These are phyloP conservation scores for Lepidiolamprologus cunningtoni DNA, from an alignment of 2,113 vertebrate genomes.

Conservation along the genomic window DNA sequence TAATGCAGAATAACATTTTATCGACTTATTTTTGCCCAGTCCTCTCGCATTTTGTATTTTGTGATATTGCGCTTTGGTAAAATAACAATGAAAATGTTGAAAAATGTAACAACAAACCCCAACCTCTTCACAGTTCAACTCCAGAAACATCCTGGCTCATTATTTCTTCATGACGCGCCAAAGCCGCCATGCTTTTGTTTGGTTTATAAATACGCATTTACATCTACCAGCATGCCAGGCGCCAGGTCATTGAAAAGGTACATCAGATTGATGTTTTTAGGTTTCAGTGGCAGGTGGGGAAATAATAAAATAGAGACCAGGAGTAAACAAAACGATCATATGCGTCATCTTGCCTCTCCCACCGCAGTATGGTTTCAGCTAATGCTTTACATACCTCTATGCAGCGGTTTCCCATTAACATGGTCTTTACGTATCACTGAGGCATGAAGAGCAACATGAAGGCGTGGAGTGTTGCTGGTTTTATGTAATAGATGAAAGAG, in stretches of 20 bases:
- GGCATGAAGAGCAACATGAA: not conserved
- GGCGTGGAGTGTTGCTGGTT: not conserved
- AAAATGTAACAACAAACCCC: fast-evolving
- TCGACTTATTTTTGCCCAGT: not conserved
- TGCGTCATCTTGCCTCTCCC: not conserved
- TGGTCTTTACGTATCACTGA: not conserved
- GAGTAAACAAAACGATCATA: not conserved
- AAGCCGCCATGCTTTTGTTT: not conserved
- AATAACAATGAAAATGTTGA: not conserved
- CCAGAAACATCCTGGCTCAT: not conserved
- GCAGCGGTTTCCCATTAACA: not conserved
- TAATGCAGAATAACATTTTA: not conserved
- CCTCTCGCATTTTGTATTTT: not conserved
- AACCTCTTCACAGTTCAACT: not conserved
- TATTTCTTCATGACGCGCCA: not conserved
- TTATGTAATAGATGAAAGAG: not conserved
- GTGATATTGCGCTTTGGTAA: fast-evolving
- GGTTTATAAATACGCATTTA: conserved; percentile 5
- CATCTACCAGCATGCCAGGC: not conserved
- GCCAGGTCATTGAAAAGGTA: not conserved
- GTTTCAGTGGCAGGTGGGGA: not conserved
- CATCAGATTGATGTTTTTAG: not conserved
- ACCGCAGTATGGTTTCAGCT: not conserved
- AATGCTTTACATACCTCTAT: not conserved
- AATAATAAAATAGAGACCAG: not conserved